Evolutionary conservation across 2,113 vertebrate genomes (phyloP).

Genomic region (Atrichornis clamosus): DNA sequence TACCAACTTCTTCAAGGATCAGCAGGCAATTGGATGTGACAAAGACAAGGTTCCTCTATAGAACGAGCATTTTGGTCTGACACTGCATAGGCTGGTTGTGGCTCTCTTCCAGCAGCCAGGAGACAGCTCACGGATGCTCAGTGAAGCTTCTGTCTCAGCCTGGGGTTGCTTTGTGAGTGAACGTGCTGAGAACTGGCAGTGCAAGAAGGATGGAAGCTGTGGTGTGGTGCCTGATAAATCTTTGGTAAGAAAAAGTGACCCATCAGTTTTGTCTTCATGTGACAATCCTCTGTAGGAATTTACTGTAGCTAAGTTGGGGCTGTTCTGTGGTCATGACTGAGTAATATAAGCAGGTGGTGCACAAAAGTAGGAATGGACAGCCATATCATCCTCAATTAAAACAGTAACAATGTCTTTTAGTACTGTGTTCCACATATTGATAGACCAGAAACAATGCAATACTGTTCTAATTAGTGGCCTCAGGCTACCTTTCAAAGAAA

Average conservation of each 20-base stretch:
- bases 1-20: not conserved
- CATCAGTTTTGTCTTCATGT: not conserved
- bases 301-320: too few relatives aligned
- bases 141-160: not conserved
- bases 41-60: not conserved
- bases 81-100: not conserved
- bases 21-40: not conserved
- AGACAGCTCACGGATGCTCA: fast-evolving
- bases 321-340: not conserved
- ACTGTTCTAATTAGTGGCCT: not conserved
- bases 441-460: not conserved
- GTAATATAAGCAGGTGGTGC: not conserved
- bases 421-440: not conserved
- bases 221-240: not conserved
- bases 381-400: not conserved
- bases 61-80: not conserved
- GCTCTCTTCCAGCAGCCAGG: not conserved
- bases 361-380: not conserved
- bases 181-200: not conserved
- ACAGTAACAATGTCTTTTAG: not conserved
- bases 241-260: not conserved
- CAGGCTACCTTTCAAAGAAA: not conserved
- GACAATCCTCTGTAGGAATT: not conserved
- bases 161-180: not conserved
- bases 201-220: not conserved